Percentiles rank a stretch among this genome's conserved stretches.
phyloP scores from a whole-genome alignment of 2,888 invertebrate species.

The Amphimallon solstitiale region DNA sequence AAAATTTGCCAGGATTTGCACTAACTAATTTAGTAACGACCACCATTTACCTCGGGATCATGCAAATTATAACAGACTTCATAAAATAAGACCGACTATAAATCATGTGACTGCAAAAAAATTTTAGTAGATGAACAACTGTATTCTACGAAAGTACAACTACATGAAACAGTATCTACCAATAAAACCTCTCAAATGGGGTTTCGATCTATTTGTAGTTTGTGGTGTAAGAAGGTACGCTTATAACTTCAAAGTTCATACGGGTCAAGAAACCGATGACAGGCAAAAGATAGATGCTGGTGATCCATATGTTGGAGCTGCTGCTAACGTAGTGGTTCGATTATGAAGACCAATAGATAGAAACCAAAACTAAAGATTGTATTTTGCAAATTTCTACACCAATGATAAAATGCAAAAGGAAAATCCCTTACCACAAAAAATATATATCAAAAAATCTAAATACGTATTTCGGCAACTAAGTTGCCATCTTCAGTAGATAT shows the following conservation, averaged over 20 bases:
- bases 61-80: no score
- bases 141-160: slow-evolving; percentile 39
- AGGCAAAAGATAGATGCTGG: background rate
- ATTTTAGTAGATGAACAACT: slow-evolving; percentile 6
- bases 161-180: slow-evolving; percentile 42
- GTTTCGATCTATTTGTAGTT: slow-evolving; percentile 43
- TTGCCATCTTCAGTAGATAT: no score
- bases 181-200: slow-evolving; percentile 45
- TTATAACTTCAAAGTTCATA: slow-evolving; percentile 43
- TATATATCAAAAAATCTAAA: no score
- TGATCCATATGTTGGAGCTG: slow-evolving; percentile 29
- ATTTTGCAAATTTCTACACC: slow-evolving; percentile 46
- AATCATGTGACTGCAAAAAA: no score
- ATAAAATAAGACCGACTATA: no score
- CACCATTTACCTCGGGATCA: background rate
- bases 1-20: background rate
- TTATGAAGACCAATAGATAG: slow-evolving; percentile 48
- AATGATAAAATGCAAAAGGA: no score
- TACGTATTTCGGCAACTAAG: no score
- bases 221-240: slow-evolving; percentile 41
- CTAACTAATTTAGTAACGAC: background rate
- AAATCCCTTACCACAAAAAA: no score
- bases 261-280: slow-evolving; percentile 40
- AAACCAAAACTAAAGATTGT: slow-evolving; percentile 53
- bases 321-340: slow-evolving; percentile 54